These are phyloP conservation scores for Propithecus deckenii DNA, from an alignment of 2,797 vertebrate species.

Conservation along the genomic window DNA sequence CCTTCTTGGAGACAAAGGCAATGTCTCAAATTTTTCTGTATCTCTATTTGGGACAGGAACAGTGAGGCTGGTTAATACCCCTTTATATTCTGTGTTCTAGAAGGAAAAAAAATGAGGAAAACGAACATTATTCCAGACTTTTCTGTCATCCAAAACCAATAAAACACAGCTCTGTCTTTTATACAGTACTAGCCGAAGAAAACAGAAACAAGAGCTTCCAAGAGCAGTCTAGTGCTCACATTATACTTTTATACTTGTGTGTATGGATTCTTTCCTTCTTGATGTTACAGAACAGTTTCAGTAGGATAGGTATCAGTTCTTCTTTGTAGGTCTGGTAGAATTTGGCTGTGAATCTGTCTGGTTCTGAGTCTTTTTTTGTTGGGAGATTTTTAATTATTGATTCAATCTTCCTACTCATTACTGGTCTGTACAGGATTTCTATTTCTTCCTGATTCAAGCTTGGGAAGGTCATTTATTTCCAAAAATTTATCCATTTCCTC, in stretches of 20 bases:
- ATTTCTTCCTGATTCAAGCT: background rate
- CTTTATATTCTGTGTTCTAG: slow-evolving; percentile 80
- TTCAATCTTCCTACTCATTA: background rate
- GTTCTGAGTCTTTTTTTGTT: background rate
- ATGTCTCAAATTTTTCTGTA: slow-evolving; percentile 60
- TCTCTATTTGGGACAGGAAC: slow-evolving; percentile 65
- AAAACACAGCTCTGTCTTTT: slow-evolving; percentile 80
- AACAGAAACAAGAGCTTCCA: slow-evolving; percentile 81
- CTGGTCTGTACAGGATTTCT: background rate
- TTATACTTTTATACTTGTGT: slow-evolving; percentile 73
- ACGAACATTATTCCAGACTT: slow-evolving; percentile 83
- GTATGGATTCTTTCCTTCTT: background rate
- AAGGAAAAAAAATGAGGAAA: slow-evolving; percentile 61
- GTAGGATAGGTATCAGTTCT: background rate
- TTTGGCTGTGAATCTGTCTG: background rate
- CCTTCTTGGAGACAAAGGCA: slow-evolving; percentile 77
- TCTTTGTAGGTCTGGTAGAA: background rate
- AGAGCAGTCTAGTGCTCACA: slow-evolving; percentile 83
- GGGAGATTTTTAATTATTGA: background rate
- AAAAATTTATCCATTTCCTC: background rate
- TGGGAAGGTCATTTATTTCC: background rate
- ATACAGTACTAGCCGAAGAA: slow-evolving; percentile 84
- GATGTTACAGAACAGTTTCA: background rate
- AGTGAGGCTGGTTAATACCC: slow-evolving; percentile 81
- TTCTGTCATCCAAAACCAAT: slow-evolving; percentile 82